Conservation (phyloP, 2,888 invertebrate species). For the Trachelus stipa region DNA sequence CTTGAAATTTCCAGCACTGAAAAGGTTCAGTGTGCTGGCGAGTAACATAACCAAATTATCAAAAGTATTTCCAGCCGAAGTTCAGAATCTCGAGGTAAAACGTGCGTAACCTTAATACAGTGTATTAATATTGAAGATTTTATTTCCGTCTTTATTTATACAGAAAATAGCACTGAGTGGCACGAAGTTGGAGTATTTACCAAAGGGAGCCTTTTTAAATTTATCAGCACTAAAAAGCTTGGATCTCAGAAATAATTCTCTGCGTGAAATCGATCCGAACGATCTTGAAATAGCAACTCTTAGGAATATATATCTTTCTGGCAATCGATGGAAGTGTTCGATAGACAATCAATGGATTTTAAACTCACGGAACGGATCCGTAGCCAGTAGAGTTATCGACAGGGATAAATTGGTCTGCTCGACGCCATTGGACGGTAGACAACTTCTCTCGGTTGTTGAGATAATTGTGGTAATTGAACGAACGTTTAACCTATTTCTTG, state of each 20-base stretch:
- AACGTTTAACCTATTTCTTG: neutral
- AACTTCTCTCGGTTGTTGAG: constrained; percentile 74
- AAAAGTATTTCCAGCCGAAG: constrained; percentile 42
- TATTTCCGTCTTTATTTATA: constrained; percentile 1
- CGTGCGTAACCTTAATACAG: neutral
- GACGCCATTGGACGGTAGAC: constrained; percentile 73
- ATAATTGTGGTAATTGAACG: constrained; percentile 71
- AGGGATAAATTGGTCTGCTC: constrained; percentile 72
- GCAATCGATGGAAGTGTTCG: constrained; percentile 78
- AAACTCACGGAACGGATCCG: constrained; percentile 68
- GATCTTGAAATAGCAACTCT: constrained; percentile 64
- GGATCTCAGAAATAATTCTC: constrained; percentile 70
- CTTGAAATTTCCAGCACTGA: constrained; percentile 44
- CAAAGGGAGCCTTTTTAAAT: constrained; percentile 58
- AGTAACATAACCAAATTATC: constrained; percentile 50
- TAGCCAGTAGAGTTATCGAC: constrained; percentile 70
- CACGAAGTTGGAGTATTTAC: constrained; percentile 55
- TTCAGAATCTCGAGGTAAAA: constrained; percentile 50
- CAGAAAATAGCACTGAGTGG: constrained; percentile 60
- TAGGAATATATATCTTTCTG: constrained; percentile 70
- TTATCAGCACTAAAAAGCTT: constrained; percentile 68
- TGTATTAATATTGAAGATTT: constrained; percentile 2
- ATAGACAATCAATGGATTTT: constrained; percentile 75
- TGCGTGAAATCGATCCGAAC: constrained; percentile 67
- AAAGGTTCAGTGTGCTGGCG: constrained; percentile 44